These are phyloP conservation scores for Apamea monoglypha DNA, from an alignment of 2,888 invertebrate genomes.

Conservation along the genomic window DNA sequence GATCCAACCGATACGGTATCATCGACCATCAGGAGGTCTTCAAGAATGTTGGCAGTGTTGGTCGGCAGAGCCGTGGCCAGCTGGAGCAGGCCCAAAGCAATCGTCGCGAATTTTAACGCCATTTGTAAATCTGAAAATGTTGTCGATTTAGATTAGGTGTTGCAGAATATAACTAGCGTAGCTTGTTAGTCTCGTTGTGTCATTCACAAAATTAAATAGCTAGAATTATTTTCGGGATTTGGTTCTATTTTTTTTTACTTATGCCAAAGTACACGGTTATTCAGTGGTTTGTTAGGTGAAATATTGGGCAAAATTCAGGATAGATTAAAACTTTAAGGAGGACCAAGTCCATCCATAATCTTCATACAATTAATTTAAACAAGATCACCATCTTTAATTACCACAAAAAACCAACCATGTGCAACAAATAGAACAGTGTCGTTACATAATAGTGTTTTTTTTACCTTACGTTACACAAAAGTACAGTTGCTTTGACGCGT, in stretches of 20 bases:
- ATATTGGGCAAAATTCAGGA: neutral
- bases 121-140: constrained; percentile 60
- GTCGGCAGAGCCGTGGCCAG: constrained; percentile 75
- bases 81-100: constrained; percentile 78
- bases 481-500: constrained; percentile 72
- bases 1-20: constrained; percentile 90
- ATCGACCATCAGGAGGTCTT: constrained; percentile 83
- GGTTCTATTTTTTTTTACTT: neutral
- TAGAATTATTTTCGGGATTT: neutral
- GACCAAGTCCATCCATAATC: neutral
- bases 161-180: constrained; percentile 13
- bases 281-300: neutral
- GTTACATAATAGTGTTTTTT: constrained; percentile 60
- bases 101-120: constrained; percentile 73
- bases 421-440: constrained; percentile 55
- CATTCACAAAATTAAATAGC: neutral
- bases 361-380: neutral
- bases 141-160: neutral
- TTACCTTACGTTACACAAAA: constrained; percentile 73
- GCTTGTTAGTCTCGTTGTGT: neutral
- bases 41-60: constrained; percentile 74
- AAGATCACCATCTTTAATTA: constrained; percentile 23
- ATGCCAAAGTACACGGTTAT: neutral
- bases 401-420: constrained; percentile 49
- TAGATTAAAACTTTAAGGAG: neutral